Base-by-base conservation (phyloP, 1,140 invertebrate species). In the Bursaphelenchus mucronatus region DNA sequence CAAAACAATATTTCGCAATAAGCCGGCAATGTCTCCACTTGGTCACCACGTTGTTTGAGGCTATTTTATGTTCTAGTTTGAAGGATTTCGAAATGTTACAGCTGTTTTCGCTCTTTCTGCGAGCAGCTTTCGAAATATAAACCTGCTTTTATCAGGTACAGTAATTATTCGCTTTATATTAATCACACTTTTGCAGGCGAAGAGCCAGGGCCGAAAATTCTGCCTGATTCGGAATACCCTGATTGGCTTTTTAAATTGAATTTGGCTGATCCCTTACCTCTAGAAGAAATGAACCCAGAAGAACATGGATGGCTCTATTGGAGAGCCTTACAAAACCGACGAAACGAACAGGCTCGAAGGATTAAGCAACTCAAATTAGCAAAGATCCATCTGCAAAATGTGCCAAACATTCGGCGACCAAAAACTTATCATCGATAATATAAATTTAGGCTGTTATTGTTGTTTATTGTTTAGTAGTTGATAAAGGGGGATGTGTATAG, bases 211-310 rank as follows among this genome's bases (percentile, higher is more conserved):
- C 68, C 68, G n/a, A 41, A 30, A 61, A 70, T 70, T 50, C 46
- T 53, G 1, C 68, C 68, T 13, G 47, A 70, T 17, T 59, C 61
- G 11, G 68, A 70, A 39, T 70, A 70, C 17, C 68, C 68, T 13
- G 53, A 56, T 19, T 70, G 68, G 68, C 51, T 70, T 3, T 70
- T 70, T 39, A 64, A 71, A 51, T 44, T 70, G 43, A 57, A 64
- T 46, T 15, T 63, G n/a, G 61, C n/a, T 9, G 50, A 66, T n/a
- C n/a, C 40, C 13, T 19, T 54, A 39, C 59, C 64, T 44, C 52
- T 70, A 19, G 68, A 70, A 40, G 68, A 70, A 30, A 46, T 70
- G 68, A 67, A 70, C 50, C 68, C 68, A 21, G 68, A 70, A 54
- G 6, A 8, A 8, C 52, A 71, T 47, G 68, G 68, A 3, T 70